Conservation (phyloP, 2,797 vertebrate genomes). For the Thunnus albacares region DNA sequence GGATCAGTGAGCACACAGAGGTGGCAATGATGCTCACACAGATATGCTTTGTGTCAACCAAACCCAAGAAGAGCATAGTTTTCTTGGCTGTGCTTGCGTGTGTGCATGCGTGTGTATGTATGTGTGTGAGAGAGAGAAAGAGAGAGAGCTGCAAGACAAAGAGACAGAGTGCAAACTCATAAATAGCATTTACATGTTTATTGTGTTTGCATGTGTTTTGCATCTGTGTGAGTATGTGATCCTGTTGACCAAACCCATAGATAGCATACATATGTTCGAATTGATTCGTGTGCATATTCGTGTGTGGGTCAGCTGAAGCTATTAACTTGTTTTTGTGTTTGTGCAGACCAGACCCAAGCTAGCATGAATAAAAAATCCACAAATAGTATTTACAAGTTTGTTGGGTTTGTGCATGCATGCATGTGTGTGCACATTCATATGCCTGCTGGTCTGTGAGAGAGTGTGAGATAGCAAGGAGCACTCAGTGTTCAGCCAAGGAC, state of each 20-base stretch:
- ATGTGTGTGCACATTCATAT: constrained; percentile 12
- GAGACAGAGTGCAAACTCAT: constrained; percentile 42
- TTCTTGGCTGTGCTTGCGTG: constrained; percentile 11
- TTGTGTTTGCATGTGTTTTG: constrained; percentile 52
- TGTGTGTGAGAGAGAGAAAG: neutral
- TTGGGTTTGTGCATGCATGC: neutral
- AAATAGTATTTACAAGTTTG: constrained; percentile 57
- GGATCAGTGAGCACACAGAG: constrained; percentile 56
- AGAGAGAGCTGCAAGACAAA: neutral
- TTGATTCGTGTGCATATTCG: constrained; percentile 24
- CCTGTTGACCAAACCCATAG: constrained; percentile 31
- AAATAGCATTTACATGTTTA: constrained; percentile 46
- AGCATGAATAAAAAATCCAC: constrained; percentile 38
- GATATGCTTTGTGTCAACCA: constrained; percentile 56
- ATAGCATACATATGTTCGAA: constrained; percentile 27
- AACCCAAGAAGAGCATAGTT: constrained; percentile 26
- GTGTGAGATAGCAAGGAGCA: constrained; percentile 67
- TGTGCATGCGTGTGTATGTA: constrained; percentile 16
- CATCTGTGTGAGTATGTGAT: constrained; percentile 46
- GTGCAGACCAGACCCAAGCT: constrained; percentile 29
- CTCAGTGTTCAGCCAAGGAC: constrained; percentile 77
- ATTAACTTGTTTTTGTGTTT: constrained; percentile 29
- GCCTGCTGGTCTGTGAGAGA: constrained; percentile 39
- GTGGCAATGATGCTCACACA: constrained; percentile 52
- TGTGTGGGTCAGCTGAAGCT: constrained; percentile 11